These are phyloP conservation scores for Leptinotarsa lineolata DNA, from an alignment of 1,140 invertebrate species.

Conservation along the genomic window DNA sequence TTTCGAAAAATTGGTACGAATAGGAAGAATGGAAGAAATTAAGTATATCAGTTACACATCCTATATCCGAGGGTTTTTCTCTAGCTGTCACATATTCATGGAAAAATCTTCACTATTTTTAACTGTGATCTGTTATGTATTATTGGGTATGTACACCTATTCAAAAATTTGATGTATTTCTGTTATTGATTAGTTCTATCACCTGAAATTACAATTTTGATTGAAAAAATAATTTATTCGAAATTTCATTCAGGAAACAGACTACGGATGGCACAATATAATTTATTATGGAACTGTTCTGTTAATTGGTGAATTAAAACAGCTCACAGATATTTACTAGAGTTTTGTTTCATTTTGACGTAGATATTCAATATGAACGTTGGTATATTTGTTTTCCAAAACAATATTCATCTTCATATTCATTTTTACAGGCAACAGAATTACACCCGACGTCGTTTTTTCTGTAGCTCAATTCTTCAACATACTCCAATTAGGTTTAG, in stretches of 20 bases:
- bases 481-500: constrained; percentile 64
- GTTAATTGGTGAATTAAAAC: too few relatives aligned
- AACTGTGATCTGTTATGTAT: constrained; percentile 70
- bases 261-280: too few relatives aligned
- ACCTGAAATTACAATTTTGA: too few relatives aligned
- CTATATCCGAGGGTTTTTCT: constrained; percentile 72
- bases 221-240: too few relatives aligned
- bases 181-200: too few relatives aligned
- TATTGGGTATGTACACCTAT: constrained; percentile 46
- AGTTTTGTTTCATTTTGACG: too few relatives aligned
- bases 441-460: constrained; percentile 73
- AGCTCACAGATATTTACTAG: too few relatives aligned
- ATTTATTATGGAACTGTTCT: too few relatives aligned
- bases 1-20: constrained; percentile 63
- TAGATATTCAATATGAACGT: too few relatives aligned
- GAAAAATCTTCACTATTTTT: constrained; percentile 75
- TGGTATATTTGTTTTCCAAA: not conserved
- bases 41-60: constrained; percentile 69
- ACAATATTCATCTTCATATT: not conserved
- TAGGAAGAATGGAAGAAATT: constrained; percentile 66
- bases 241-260: too few relatives aligned
- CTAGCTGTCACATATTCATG: constrained; percentile 71
- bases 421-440: constrained; percentile 61
- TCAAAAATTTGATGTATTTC: too few relatives aligned
- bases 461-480: constrained; percentile 75